Conservation (phyloP, 2,797 vertebrate species). For the Anabas testudineus region DNA sequence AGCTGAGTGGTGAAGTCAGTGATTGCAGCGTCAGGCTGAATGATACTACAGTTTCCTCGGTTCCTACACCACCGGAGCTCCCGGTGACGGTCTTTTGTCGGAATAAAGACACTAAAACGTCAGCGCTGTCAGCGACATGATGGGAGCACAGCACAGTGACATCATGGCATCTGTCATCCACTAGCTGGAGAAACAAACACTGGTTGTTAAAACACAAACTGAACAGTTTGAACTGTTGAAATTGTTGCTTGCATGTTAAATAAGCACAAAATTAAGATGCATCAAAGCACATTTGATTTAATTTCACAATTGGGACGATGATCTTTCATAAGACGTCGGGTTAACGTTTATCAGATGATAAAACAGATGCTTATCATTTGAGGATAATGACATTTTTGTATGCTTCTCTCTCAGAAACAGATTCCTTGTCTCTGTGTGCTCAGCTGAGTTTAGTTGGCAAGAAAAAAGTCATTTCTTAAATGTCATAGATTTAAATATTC, state of each 20-base stretch:
- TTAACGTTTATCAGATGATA: conserved; percentile 1
- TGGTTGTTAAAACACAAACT: conserved; percentile 11
- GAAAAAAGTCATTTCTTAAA: too few relatives aligned
- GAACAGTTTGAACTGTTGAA: conserved; percentile 1
- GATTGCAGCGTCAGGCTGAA: conserved; percentile 8
- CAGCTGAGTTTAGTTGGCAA: too few relatives aligned
- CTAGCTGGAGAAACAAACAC: background rate
- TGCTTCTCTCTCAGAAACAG: background rate
- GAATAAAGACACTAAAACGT: background rate
- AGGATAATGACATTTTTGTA: background rate
- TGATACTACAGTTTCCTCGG: background rate
- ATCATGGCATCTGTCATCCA: background rate
- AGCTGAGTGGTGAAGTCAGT: background rate
- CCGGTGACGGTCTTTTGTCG: background rate
- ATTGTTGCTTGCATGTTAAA: background rate
- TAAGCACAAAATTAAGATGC: background rate
- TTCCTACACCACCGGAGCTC: background rate
- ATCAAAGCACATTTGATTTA: conserved; percentile 1
- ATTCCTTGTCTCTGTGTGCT: background rate
- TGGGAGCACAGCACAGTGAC: background rate
- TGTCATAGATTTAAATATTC: too few relatives aligned
- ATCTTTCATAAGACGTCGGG: background rate
- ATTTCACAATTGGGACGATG: background rate
- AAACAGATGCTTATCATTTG: background rate
- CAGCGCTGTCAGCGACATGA: background rate